A percentile compares a stretch with the other conserved stretches of the same genome.
These are phyloP conservation scores for Dolichopus griseipennis DNA, from an alignment of 2,888 invertebrate species.

Conservation along the genomic window DNA sequence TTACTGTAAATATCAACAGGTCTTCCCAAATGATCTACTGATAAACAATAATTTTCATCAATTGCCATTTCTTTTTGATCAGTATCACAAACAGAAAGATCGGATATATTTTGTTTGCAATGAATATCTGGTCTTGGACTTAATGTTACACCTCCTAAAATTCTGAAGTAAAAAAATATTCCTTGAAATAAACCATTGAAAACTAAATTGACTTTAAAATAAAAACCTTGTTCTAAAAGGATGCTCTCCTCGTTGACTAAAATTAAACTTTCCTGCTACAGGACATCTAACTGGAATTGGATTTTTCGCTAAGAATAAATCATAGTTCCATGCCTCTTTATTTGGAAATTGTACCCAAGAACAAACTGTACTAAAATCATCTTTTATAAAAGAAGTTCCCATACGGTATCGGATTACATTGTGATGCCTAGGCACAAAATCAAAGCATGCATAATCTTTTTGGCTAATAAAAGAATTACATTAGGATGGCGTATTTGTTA, in stretches of 20 bases:
- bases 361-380: slow-evolving; percentile 85
- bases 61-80: slow-evolving; percentile 91
- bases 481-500: not conserved
- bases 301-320: slow-evolving; percentile 70
- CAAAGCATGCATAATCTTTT: slow-evolving; percentile 95
- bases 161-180: slow-evolving; percentile 45
- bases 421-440: slow-evolving; percentile 91
- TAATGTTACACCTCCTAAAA: slow-evolving; percentile 89
- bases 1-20: slow-evolving; percentile 85
- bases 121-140: slow-evolving; percentile 87
- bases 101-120: slow-evolving; percentile 89
- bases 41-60: slow-evolving; percentile 91
- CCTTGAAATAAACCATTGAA: not conserved
- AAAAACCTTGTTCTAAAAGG: slow-evolving; percentile 66
- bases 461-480: slow-evolving; percentile 52
- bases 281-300: slow-evolving; percentile 91
- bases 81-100: slow-evolving; percentile 90
- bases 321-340: slow-evolving; percentile 76
- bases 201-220: not conserved
- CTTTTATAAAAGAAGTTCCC: slow-evolving; percentile 80
- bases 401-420: slow-evolving; percentile 86
- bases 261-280: slow-evolving; percentile 92
- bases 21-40: slow-evolving; percentile 90
- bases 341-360: slow-evolving; percentile 90
- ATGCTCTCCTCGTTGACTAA: slow-evolving; percentile 84